These are phyloP conservation scores for Thysanoteuthis rhombus DNA, from an alignment of 2,888 invertebrate species.

Conservation along the genomic window DNA sequence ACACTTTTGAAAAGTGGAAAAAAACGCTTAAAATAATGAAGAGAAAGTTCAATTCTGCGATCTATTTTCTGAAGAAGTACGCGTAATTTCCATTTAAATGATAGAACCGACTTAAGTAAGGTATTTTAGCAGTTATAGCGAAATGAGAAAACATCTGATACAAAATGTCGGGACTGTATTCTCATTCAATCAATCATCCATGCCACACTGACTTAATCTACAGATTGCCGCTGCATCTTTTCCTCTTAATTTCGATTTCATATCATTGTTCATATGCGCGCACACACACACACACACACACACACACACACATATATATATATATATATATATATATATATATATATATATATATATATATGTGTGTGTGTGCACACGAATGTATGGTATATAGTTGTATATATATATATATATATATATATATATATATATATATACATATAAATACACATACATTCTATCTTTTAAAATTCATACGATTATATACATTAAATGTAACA, in stretches of 20 bases:
- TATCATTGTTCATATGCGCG: not conserved
- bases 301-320: no score
- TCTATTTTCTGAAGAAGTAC: not conserved
- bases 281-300: not conserved
- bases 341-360: no score
- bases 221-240: not conserved
- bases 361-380: no score
- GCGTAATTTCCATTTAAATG: not conserved
- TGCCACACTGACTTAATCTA: not conserved
- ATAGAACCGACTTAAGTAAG: not conserved
- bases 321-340: no score
- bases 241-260: not conserved
- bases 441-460: no score
- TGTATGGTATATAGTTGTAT: no score
- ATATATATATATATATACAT: no score
- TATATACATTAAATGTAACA: no score
- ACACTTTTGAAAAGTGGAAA: no score
- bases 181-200: not conserved
- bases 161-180: constrained; percentile 14
- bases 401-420: no score
- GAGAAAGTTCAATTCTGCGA: not conserved
- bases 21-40: not conserved
- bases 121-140: not conserved
- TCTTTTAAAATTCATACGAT: no score
- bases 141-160: not conserved